Evolutionary conservation across 2,797 vertebrate species (phyloP).

Genomic region (Esox lucius): DNA sequence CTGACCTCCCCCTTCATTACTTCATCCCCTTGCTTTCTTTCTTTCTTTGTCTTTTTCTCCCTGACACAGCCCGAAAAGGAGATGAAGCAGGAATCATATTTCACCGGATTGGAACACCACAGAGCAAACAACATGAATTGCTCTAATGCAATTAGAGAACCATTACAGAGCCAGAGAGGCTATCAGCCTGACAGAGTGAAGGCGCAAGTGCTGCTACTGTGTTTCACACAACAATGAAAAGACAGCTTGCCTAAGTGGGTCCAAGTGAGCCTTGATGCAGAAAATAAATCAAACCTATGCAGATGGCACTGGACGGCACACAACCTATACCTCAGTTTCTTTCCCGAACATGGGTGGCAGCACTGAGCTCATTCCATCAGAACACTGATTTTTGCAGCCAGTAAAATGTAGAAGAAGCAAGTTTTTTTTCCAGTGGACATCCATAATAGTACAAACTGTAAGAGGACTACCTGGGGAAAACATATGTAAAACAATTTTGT

Average conservation of each 20-base stretch:
- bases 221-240: neutral
- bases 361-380: too few species aligned
- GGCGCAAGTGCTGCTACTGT: neutral
- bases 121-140: conserved; percentile 57
- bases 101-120: conserved; percentile 31
- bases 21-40: neutral
- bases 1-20: neutral
- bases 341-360: too few species aligned
- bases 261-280: neutral
- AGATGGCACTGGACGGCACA: too few species aligned
- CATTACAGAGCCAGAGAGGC: conserved; percentile 17
- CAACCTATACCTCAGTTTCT: too few species aligned
- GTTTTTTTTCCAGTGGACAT: too few species aligned
- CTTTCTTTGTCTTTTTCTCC: neutral
- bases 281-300: neutral
- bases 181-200: neutral
- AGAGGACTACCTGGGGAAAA: too few species aligned
- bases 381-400: too few species aligned
- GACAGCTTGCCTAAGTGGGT: neutral
- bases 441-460: too few species aligned
- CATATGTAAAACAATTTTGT: too few species aligned
- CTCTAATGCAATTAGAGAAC: conserved; percentile 36
- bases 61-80: neutral
- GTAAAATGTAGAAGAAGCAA: too few species aligned
- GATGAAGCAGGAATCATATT: conserved; percentile 47